Conservation (phyloP, 2,113 vertebrate species). For the Mobula hypostoma region DNA sequence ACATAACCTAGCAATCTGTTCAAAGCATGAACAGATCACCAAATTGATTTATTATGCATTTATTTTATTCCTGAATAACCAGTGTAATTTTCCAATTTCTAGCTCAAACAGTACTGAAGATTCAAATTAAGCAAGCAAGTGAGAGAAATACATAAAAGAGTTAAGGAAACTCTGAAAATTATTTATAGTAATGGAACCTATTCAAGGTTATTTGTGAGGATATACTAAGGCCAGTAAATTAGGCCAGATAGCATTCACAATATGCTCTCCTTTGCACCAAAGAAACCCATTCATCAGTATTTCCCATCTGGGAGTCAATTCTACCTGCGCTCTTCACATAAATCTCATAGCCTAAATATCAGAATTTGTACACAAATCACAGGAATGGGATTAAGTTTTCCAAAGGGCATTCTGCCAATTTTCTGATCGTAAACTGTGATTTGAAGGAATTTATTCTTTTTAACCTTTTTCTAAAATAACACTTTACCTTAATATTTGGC, state of each 20-base stretch:
- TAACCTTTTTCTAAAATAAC: background rate
- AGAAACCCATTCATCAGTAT: background rate
- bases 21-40: no score
- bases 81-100: background rate
- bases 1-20: background rate
- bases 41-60: background rate
- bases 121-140: background rate
- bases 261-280: no score
- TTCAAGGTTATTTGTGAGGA: background rate
- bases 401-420: background rate
- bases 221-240: background rate
- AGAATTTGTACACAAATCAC: background rate
- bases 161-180: background rate
- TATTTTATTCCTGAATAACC: background rate
- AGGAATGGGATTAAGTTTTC: background rate
- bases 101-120: background rate
- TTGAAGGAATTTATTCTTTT: constrained; percentile 21
- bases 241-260: no score
- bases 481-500: constrained; percentile 12
- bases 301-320: background rate
- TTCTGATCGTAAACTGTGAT: constrained; percentile 4
- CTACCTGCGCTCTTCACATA: background rate
- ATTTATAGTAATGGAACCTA: background rate
- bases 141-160: background rate
- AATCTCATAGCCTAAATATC: background rate